Evolutionary conservation across 2,797 vertebrate species (phyloP).

Genomic region (Aplochiton taeniatus): DNA sequence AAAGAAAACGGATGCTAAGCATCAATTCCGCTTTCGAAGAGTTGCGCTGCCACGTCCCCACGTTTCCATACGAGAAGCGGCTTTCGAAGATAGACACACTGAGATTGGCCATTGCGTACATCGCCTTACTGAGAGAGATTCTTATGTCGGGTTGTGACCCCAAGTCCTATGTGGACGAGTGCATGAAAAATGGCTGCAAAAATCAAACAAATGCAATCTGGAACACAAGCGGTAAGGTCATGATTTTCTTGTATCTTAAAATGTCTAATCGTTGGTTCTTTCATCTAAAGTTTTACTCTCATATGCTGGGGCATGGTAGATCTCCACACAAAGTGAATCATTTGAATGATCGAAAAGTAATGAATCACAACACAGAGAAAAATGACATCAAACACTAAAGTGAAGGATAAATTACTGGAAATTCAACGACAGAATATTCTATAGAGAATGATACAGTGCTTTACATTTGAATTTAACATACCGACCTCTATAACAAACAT

Average conservation of each 20-base stretch:
- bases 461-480: no score
- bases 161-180: conserved; percentile 76
- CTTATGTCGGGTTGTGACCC: conserved; percentile 78
- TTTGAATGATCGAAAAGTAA: no score
- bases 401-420: no score
- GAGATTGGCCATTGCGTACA: conserved; percentile 79
- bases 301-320: no score
- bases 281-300: no score
- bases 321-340: no score
- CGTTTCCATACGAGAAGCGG: conserved; percentile 81
- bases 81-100: conserved; percentile 85
- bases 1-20: conserved; percentile 81
- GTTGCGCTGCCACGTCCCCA: conserved; percentile 79
- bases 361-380: no score
- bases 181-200: conserved; percentile 76
- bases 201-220: conserved; percentile 73
- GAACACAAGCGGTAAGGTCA: conserved; percentile 81
- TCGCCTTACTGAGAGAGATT: conserved; percentile 80
- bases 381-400: no score
- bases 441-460: no score
- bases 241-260: background rate
- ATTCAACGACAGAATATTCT: no score
- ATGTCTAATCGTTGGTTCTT: no score
- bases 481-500: no score
- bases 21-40: conserved; percentile 80